Evolutionary conservation across 2,888 invertebrate species (phyloP).

Genomic region (Tortrix viridana): DNA sequence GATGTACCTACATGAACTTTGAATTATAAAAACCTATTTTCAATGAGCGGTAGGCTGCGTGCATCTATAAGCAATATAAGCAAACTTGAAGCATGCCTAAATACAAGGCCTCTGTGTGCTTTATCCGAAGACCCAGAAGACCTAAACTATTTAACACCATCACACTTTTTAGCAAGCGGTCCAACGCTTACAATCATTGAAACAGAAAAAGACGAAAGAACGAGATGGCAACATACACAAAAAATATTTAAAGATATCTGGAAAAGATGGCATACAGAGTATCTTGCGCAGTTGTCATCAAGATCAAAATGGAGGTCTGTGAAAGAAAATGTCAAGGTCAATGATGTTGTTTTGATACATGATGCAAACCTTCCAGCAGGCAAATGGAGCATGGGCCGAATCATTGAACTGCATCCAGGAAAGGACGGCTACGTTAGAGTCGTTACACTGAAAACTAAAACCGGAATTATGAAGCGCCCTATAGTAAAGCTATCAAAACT

Average conservation of each 20-base stretch:
- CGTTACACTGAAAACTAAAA: conserved; percentile 39
- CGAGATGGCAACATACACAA: neutral
- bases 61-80: too few species aligned
- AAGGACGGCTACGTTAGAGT: conserved; percentile 40
- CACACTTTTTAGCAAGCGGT: neutral
- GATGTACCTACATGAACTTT: too few species aligned
- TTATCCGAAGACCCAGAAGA: conserved; percentile 2
- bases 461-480: conserved; percentile 33
- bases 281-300: conserved; percentile 40
- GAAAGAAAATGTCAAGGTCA: conserved; percentile 39
- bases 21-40: too few species aligned
- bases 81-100: neutral
- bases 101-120: neutral
- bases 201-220: neutral
- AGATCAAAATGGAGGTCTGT: conserved; percentile 43
- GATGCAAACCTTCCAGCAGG: conserved; percentile 43
- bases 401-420: conserved; percentile 41
- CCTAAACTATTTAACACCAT: neutral
- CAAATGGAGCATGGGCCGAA: conserved; percentile 42
- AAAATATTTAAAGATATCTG: conserved; percentile 1
- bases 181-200: neutral
- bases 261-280: conserved; percentile 33
- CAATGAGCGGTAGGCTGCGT: too few species aligned
- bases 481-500: conserved; percentile 15
- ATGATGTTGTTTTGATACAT: conserved; percentile 44